Evolutionary conservation across 2,797 vertebrate genomes (phyloP), one percentile per base, ranked within the genome.

Genomic region (Rhabdomys pumilio): DNA sequence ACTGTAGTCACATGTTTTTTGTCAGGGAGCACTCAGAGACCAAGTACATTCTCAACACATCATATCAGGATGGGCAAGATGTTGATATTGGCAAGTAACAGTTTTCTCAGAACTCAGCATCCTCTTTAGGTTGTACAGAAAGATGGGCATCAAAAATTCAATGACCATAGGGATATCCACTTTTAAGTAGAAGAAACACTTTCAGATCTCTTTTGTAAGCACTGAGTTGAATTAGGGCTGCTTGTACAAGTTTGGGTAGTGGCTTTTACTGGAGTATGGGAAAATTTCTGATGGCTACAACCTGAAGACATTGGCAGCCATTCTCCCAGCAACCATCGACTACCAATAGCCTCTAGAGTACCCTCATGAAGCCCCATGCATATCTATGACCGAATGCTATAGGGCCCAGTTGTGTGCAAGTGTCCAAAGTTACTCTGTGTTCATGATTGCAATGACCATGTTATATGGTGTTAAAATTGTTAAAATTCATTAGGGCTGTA

Each of bases 31-130:
- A 55, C n/a, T 85, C 50, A 89, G 83, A 89, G 12, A 26, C 50
- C 67, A 89, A 93, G 26, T 63, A 24, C 41, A 50, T 72, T 89
- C 67, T 95, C 15, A 89, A 75, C 50, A n/a, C 31, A 55, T 50
- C 50, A 69, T 63, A 89, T 55, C 47, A 79, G 41, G 63, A 79
- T 2, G 50, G 47, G 20, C 19, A 57, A 50, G 65, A 65, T 76
- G n/a, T 65, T 85, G 91, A n/a, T 57, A 89, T 29, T 24, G 24
- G 53, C 44, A 90, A 57, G 44, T 76, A 80, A 79, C 53, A 76
- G 2, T 73, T 93, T 94, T 65, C 22, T 26, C 69, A 26, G 29
- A 89, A 92, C 79, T 85, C 72, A 77, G 73, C 93, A 88, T 82
- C 19, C 55, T 59, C 26, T 44, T 96, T 79, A 85, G 34, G 50